Evolutionary conservation across 2,797 vertebrate genomes (phyloP).

Genomic region (Sparidentex hasta): DNA sequence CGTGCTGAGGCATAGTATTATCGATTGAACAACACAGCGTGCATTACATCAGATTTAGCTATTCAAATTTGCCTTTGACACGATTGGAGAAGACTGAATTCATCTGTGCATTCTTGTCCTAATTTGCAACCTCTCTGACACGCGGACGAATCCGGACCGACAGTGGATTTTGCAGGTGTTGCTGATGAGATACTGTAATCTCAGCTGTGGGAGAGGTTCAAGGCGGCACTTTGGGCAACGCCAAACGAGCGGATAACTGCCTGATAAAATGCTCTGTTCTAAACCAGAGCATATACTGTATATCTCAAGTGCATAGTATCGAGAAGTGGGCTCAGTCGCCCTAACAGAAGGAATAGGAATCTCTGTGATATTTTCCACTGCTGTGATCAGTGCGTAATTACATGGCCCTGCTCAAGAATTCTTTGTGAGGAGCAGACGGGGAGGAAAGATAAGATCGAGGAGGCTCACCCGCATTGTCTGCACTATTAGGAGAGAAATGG

Average conservation of each 20-base stretch:
- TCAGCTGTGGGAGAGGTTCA: conserved; percentile 52
- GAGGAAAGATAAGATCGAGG: conserved; percentile 71
- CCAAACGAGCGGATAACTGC: conserved; percentile 44
- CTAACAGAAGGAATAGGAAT: conserved; percentile 57
- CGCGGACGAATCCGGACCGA: conserved; percentile 18
- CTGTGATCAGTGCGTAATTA: conserved; percentile 75
- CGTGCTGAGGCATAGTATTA: not conserved
- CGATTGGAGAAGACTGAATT: conserved; percentile 20
- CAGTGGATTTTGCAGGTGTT: conserved; percentile 56
- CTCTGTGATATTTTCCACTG: conserved; percentile 66
- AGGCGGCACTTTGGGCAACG: conserved; percentile 54
- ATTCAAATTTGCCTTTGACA: conserved; percentile 4
- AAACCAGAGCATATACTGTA: conserved; percentile 31
- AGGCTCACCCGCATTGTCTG: conserved; percentile 74
- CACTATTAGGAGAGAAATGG: conserved; percentile 81
- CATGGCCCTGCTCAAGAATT: conserved; percentile 67
- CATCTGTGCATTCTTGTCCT: conserved; percentile 30
- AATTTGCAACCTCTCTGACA: conserved; percentile 31
- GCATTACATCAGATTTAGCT: conserved; percentile 15
- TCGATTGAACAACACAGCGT: conserved; percentile 11
- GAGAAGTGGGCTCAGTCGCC: conserved; percentile 29
- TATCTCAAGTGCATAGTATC: conserved; percentile 52
- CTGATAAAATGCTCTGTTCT: conserved; percentile 63
- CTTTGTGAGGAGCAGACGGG: conserved; percentile 67
- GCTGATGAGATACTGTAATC: conserved; percentile 53